Percentiles rank a stretch among this genome's conserved stretches.
These are phyloP conservation scores for Agrilus cyanescens DNA, from an alignment of 2,888 invertebrate species.

Conservation along the genomic window DNA sequence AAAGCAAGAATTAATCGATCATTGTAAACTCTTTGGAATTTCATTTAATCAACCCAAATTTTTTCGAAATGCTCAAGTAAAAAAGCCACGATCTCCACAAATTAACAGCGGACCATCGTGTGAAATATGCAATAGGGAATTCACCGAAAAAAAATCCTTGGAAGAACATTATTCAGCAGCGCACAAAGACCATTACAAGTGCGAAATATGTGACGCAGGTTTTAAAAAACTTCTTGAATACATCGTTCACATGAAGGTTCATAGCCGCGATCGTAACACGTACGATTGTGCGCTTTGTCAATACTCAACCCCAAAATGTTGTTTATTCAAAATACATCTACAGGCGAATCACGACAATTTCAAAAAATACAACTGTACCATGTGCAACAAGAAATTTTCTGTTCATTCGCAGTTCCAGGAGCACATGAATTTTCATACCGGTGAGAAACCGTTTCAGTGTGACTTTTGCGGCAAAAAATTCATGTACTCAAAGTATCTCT, in stretches of 20 bases:
- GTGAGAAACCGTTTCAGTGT: constrained; percentile 39
- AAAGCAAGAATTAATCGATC: too few relatives aligned
- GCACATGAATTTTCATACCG: constrained; percentile 28
- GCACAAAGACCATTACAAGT: constrained; percentile 5
- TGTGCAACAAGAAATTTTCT: constrained; percentile 28
- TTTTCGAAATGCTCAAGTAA: too few relatives aligned
- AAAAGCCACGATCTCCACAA: too few relatives aligned
- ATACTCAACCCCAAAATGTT: not conserved
- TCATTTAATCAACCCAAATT: too few relatives aligned
- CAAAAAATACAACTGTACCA: constrained; percentile 25
- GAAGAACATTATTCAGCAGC: constrained; percentile 1
- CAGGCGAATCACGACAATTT: constrained; percentile 3
- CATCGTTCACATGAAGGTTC: constrained; percentile 25
- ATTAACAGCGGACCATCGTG: constrained; percentile 19
- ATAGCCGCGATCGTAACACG: constrained; percentile 21
- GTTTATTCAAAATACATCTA: not conserved
- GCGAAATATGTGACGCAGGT: constrained; percentile 13
- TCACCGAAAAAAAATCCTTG: constrained; percentile 15
- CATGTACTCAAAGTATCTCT: constrained; percentile 32
- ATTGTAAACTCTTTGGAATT: too few relatives aligned
- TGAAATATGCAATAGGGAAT: constrained; percentile 31
- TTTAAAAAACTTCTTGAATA: constrained; percentile 19
- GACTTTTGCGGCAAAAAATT: constrained; percentile 42
- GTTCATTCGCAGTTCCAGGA: constrained; percentile 27
- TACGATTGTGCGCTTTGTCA: constrained; percentile 24